Conservation (phyloP, 2,113 vertebrate genomes). For the Spea multiplicata region DNA sequence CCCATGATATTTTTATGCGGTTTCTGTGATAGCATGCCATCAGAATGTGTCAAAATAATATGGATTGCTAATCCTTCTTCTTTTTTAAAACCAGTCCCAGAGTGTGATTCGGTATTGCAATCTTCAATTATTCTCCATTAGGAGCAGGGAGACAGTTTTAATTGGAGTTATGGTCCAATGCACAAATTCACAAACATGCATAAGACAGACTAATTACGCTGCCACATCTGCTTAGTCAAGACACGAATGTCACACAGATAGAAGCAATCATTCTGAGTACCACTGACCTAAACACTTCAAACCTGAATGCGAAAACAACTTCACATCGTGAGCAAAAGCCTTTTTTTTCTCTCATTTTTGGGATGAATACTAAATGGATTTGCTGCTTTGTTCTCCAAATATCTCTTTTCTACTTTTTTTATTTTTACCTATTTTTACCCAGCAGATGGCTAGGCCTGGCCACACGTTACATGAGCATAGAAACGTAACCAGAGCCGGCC, state of each 20-base stretch:
- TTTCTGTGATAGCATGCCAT: background rate
- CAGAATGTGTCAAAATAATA: background rate
- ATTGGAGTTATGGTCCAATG: constrained; percentile 45
- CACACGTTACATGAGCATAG: too few relatives aligned
- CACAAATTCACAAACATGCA: constrained; percentile 45
- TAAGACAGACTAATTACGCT: constrained; percentile 40
- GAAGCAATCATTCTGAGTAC: constrained; percentile 12
- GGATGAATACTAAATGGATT: background rate
- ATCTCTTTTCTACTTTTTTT: background rate
- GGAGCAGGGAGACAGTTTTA: constrained; percentile 31
- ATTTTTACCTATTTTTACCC: too few relatives aligned
- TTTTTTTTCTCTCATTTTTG: background rate
- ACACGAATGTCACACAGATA: constrained; percentile 36
- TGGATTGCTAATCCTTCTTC: constrained; percentile 4
- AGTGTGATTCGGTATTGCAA: constrained; percentile 19
- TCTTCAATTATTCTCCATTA: constrained; percentile 47
- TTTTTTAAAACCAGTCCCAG: background rate
- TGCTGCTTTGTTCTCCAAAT: background rate
- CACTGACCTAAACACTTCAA: constrained; percentile 22
- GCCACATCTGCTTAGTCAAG: constrained; percentile 47
- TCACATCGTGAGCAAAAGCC: constrained; percentile 13
- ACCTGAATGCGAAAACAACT: constrained; percentile 8
- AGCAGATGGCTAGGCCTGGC: too few relatives aligned
- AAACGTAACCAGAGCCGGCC: too few relatives aligned
- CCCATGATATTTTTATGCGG: background rate